Conservation (phyloP, 1,140 invertebrate species). For the Schlechtendalia chinensis region DNA sequence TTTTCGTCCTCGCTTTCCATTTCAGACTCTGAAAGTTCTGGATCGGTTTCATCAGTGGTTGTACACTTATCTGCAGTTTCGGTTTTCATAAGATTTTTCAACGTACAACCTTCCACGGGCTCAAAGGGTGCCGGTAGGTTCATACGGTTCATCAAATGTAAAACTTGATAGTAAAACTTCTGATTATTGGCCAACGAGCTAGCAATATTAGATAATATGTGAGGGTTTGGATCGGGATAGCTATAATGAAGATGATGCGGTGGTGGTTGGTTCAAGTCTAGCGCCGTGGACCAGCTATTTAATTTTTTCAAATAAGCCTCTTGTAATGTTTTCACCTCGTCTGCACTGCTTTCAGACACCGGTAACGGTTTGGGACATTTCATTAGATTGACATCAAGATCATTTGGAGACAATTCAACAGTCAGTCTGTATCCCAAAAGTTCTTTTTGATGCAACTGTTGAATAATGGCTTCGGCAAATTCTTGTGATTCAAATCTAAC, state of each 20-base stretch:
- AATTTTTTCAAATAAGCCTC: slow-evolving; percentile 68
- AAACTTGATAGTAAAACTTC: slow-evolving; percentile 75
- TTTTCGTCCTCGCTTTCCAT: slow-evolving; percentile 71
- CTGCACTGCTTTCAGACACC: slow-evolving; percentile 33
- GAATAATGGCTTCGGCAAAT: slow-evolving; percentile 61
- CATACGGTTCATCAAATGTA: slow-evolving; percentile 97
- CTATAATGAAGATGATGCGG: slow-evolving; percentile 70
- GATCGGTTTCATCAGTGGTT: slow-evolving; percentile 35
- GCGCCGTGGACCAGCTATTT: slow-evolving; percentile 67
- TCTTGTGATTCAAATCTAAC: slow-evolving; percentile 62
- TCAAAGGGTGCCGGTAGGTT: slow-evolving; percentile 84
- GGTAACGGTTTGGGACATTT: slow-evolving; percentile 4
- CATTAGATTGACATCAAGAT: slow-evolving; percentile 56
- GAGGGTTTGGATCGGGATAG: slow-evolving; percentile 72
- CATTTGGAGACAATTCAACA: slow-evolving; percentile 60
- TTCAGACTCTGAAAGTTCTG: slow-evolving; percentile 65
- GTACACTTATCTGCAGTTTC: slow-evolving; percentile 52
- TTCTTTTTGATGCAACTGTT: slow-evolving; percentile 66
- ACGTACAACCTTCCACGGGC: background rate
- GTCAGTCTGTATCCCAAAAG: slow-evolving; percentile 62
- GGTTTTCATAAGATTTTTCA: slow-evolving; percentile 49
- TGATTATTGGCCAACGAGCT: slow-evolving; percentile 71
- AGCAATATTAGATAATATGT: slow-evolving; percentile 75
- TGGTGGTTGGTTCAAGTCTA: slow-evolving; percentile 70
- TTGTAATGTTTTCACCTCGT: slow-evolving; percentile 57